These are phyloP conservation scores for Eulemur macaco DNA, from an alignment of 2,113 vertebrate species.

Conservation along the genomic window DNA sequence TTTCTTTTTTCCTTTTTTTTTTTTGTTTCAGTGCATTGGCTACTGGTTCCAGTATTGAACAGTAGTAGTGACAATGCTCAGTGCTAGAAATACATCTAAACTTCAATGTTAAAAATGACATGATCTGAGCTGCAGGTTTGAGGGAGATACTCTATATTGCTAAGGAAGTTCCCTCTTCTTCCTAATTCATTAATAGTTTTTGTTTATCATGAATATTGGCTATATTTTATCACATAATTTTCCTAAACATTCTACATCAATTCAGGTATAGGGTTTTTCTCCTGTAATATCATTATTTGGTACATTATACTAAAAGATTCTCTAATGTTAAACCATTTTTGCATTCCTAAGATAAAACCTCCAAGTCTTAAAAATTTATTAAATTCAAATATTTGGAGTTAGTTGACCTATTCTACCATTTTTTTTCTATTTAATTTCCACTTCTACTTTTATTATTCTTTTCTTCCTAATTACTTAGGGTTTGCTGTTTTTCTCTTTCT, in stretches of 20 bases:
- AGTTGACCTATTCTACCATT: background rate
- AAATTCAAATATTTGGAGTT: background rate
- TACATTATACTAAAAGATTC: background rate
- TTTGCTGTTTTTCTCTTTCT: background rate
- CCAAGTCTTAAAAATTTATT: background rate
- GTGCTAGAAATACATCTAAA: background rate
- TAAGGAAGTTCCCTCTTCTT: background rate
- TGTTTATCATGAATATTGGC: background rate
- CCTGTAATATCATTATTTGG: background rate
- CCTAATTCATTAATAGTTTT: background rate
- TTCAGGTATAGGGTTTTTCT: background rate
- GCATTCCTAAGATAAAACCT: background rate
- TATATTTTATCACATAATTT: conserved; percentile 6
- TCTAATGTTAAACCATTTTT: background rate
- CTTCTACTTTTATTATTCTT: conserved; percentile 9
- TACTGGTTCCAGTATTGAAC: background rate
- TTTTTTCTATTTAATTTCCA: background rate
- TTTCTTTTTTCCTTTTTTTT: background rate
- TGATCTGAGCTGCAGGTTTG: background rate
- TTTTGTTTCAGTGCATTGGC: background rate
- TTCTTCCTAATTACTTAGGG: background rate
- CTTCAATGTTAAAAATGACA: background rate
- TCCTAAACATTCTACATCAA: background rate
- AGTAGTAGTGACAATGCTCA: background rate
- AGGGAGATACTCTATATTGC: background rate